These are phyloP conservation scores for Catocala sponsa DNA, from an alignment of 2,888 invertebrate genomes.

Conservation along the genomic window DNA sequence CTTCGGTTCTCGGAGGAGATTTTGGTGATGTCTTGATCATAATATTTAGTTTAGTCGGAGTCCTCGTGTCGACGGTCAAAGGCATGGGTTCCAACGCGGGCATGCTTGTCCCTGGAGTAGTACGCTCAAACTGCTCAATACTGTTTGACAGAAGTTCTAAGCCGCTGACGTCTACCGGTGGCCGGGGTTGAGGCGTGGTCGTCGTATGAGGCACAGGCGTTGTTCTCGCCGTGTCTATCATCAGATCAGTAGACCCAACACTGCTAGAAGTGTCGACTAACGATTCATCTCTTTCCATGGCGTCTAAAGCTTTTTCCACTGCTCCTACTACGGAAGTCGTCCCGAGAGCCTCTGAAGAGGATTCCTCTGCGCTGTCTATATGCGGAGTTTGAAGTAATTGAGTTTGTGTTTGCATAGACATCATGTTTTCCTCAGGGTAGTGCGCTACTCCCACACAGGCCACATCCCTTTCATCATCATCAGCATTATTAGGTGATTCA, in stretches of 20 bases:
- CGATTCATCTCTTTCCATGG: constrained; percentile 78
- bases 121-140: constrained; percentile 92
- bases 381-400: constrained; percentile 58
- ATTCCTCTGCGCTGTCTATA: constrained; percentile 78
- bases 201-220: constrained; percentile 62
- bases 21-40: constrained; percentile 81
- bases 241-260: constrained; percentile 78
- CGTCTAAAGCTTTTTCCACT: constrained; percentile 79
- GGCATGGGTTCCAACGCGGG: constrained; percentile 70
- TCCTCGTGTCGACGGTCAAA: constrained; percentile 78
- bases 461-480: constrained; percentile 80
- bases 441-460: constrained; percentile 85
- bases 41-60: constrained; percentile 75
- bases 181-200: constrained; percentile 49
- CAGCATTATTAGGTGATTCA: constrained; percentile 83
- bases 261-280: constrained; percentile 79
- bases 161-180: constrained; percentile 92
- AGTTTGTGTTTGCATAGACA: constrained; percentile 51
- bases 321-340: constrained; percentile 72
- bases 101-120: constrained; percentile 74
- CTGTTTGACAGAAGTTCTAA: constrained; percentile 94
- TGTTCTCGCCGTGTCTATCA: constrained; percentile 79
- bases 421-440: constrained; percentile 72
- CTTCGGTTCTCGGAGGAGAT: constrained; percentile 75
- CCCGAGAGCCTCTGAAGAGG: constrained; percentile 73